A percentile compares a stretch with the other conserved stretches of the same genome.
phyloP scores from a whole-genome alignment of 2,113 vertebrate genomes.

The Pseudorectes ferrugineus region DNA sequence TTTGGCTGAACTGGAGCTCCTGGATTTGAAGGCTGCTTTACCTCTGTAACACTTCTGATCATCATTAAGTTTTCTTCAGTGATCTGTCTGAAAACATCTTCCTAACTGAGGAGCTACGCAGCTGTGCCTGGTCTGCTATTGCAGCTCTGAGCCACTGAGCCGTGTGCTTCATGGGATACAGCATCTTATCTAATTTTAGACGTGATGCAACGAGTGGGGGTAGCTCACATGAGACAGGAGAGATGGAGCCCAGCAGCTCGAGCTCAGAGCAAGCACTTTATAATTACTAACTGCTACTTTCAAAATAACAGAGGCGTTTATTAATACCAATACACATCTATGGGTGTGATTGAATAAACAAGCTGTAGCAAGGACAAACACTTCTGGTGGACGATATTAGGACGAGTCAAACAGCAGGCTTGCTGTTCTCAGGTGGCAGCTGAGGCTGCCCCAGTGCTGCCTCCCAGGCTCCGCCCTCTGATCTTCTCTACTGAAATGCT shows the following conservation, averaged over 20 bases:
- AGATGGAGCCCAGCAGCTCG: background rate
- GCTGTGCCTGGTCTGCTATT: background rate
- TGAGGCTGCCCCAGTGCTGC: background rate
- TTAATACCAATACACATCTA: background rate
- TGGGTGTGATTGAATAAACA: background rate
- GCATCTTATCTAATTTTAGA: background rate
- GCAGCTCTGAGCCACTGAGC: background rate
- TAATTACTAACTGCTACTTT: background rate
- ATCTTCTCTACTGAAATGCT: background rate
- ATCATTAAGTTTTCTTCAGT: background rate
- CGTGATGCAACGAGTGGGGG: background rate
- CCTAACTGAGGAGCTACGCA: background rate
- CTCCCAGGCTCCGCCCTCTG: background rate
- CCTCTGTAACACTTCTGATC: background rate
- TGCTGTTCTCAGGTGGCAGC: background rate
- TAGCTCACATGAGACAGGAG: background rate
- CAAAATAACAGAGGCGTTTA: background rate
- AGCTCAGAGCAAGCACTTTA: background rate
- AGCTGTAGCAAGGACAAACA: background rate
- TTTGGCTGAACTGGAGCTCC: background rate
- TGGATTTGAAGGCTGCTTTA: background rate
- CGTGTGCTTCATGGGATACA: fast-evolving
- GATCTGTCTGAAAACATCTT: background rate
- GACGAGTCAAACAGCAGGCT: background rate
- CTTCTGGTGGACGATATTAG: background rate